Evolutionary conservation across 2,797 vertebrate species (phyloP), one percentile per base, ranked within the genome.

Genomic region (Melanotaenia maccullochi): DNA sequence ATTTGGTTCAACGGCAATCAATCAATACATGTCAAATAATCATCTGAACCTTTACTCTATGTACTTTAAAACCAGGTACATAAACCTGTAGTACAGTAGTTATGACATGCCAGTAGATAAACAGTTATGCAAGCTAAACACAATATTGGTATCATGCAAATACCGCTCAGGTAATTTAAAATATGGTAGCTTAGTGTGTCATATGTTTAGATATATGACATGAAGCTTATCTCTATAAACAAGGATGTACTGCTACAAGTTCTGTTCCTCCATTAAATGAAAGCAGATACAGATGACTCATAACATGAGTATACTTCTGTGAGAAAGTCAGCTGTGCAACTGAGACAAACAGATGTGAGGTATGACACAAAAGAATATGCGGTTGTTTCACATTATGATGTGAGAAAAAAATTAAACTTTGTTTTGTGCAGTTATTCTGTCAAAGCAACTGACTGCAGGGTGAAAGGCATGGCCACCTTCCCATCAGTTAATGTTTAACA

Each of bases 241-340:
- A 65, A 3, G 6, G 6, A 44, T 59, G 68, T 63, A 40, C 9
- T 58, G 56, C 75, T 74, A 76, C 61, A 63, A 65, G 62, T 20
- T 66, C 63, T 2, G 12, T n/a, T 51, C 42, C 66, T 67, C 59
- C 20, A 38, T 78, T 44, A 65, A 79, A 71, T 71, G 75, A 82
- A 86, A 86, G 68, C 77, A 57, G 71, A 84, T 3, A 47, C 3
- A 47, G 69, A 70, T 78, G 85, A 83, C 71, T 81, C 73, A 77
- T 60, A 51, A 42, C 60, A 22, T 11, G 25, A 64, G 40, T 20
- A 67, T 3, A 56, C 55, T 54, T 36, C 49, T 51, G 73, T 68
- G 81, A 70, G 66, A 79, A 69, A 59, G 76, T 85, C 76, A 83
- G 80, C 71, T 83, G 78, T 66, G 60, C 16, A 14, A 71, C 40